Base-by-base conservation (phyloP, 2,113 vertebrate genomes). In the Recurvirostra avosetta region DNA sequence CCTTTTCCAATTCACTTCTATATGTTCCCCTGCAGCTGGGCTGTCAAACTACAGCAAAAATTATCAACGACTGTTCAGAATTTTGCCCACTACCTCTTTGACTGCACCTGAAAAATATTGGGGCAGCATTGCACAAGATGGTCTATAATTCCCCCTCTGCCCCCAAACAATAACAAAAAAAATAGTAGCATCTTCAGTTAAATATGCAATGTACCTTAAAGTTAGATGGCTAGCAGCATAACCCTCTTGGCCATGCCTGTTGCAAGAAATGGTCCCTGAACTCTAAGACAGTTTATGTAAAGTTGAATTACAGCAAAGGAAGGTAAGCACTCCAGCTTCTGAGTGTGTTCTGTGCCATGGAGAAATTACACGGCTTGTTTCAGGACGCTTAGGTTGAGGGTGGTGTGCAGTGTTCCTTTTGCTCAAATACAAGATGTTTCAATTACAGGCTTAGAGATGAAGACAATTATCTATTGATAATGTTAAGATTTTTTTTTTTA, bases 261-360 rank as follows among this genome's bases (percentile, higher is more conserved):
- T 76, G 45, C 63, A 75, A 59, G 43, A 72, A 12, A 13, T 29
- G 29, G 41, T 55, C 8, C 52, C 32, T 68, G 40, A 45, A n/a
- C 30, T 32, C 30, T 32, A 30, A 66, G 38, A 27, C 32, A 55
- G 9, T 72, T 59, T 29, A 63, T 2, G 3, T 47, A 4, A 45
- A 47, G 9, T 6, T 75, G 43, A 59, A 41, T 50, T 8, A 34
- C 18, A 83, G 25, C 34, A 82, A 56, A 81, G 55, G 38, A 41
- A 38, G 0, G 0, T 11, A 47, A 67, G 12, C 21, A 47, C 34
- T 34, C 27, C 30, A 29, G 9, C 15, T 66, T 63, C 47, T 59
- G 65, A 23, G 25, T 14, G 26, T 0, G 0, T 30, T 26, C 13
- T 77, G 25, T 36, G 27, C n/a, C 17, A 2, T 2, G n/a, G 61